Percentiles rank a stretch among this genome's conserved stretches.
Conservation (phyloP, 2,797 vertebrate species). For the Halcyon badia region DNA sequence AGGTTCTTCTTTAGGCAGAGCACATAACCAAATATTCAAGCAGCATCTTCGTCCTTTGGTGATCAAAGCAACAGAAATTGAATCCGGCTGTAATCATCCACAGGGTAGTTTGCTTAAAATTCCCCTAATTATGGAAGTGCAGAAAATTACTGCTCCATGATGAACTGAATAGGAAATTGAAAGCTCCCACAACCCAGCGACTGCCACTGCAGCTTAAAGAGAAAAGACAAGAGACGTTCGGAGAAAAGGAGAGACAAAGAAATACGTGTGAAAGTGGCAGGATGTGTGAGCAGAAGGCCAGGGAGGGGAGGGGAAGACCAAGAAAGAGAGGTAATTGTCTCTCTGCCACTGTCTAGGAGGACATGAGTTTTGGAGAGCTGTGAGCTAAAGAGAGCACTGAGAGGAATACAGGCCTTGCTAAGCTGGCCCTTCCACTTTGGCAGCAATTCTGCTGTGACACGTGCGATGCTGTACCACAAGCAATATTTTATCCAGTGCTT, state of each 20-base stretch:
- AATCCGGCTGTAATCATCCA: constrained; percentile 77
- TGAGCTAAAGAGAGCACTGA: not conserved
- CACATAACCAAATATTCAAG: constrained; percentile 70
- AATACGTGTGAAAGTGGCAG: not conserved
- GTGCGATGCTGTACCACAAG: not conserved
- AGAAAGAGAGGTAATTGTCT: not conserved
- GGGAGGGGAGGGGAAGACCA: not conserved
- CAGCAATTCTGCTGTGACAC: not conserved
- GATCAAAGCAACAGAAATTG: constrained; percentile 79
- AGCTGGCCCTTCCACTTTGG: not conserved
- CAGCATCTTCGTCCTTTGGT: constrained; percentile 54
- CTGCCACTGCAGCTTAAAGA: not conserved
- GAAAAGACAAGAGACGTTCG: not conserved
- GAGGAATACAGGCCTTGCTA: not conserved
- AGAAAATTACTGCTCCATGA: constrained; percentile 73
- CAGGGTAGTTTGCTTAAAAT: constrained; percentile 79
- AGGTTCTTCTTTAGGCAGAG: constrained; percentile 15
- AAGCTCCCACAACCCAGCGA: constrained; percentile 52
- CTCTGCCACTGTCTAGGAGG: not conserved
- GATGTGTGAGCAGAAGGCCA: not conserved
- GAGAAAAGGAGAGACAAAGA: not conserved
- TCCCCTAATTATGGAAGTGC: constrained; percentile 80
- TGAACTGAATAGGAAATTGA: constrained; percentile 70
- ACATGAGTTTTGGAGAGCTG: not conserved
- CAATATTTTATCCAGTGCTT: not conserved